Base-by-base conservation (phyloP, 2,888 invertebrate species). In the Gari tellinella region DNA sequence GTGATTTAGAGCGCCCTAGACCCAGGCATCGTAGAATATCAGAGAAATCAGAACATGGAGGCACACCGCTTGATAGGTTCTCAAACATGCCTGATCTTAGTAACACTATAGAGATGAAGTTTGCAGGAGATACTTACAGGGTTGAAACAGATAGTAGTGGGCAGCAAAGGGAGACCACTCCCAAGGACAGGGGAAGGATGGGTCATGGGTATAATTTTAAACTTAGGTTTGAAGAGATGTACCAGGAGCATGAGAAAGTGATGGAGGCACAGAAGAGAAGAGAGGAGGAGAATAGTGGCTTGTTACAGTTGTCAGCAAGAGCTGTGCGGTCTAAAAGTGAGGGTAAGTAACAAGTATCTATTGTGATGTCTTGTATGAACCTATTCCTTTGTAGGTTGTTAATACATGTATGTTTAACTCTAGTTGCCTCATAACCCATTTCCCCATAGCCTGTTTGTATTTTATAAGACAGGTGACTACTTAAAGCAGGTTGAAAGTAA, bases 181-280 rank as follows among this genome's bases (percentile, higher is more conserved):
- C 10, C 23, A 26, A 53, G 25, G 41, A 26, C 23, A 38, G 31
- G 25, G 4, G 41, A 0, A 5, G 5, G n/a, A 7, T 17, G 12
- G 25, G 17, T n/a, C 26, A 17, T 31, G 81, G 75, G 0, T 82
- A 60, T 66, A 85, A 90, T 65, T 90, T 91, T 73, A 68, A 74
- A 21, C 52, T 69, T 4, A 81, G 80, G 61, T 89, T 90, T 80
- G 80, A 83, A 26, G 75, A 81, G 31, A 60, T 86, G 38, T 88
- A 86, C 62, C 75, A 81, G 17, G 88, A 90, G 60, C 89, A 90
- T 49, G 65, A 69, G 26, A 70, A 70, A 53, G 49, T 80, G 51
- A 17, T 84, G 53, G 69, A 68, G 40, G 86, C 85, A 12, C 65
- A 61, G 66, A 51, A 62, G 61, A 40, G 43, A 51, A 64, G 62